Conservation (phyloP, 2,113 vertebrate genomes). For the Ariopsis seemanni region DNA sequence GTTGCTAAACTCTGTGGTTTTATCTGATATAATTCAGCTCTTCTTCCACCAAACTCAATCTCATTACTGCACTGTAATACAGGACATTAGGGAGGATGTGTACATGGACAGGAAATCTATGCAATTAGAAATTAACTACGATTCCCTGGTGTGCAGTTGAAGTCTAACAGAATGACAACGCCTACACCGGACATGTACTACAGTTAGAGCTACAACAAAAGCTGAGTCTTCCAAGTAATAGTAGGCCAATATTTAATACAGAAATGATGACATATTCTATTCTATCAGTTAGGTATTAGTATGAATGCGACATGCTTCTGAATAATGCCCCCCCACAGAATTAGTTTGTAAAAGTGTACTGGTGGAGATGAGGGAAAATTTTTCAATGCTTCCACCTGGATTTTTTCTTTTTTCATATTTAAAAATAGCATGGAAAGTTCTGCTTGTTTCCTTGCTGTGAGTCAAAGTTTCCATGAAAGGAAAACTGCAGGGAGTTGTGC, state of each 20-base stretch:
- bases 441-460: neutral
- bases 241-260: neutral
- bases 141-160: slow-evolving; percentile 23
- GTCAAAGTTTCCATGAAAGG: neutral
- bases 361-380: neutral
- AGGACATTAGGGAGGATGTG: slow-evolving; percentile 41
- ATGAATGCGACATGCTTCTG: too few relatives aligned
- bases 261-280: neutral
- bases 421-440: neutral
- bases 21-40: slow-evolving; percentile 1
- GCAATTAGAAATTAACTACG: slow-evolving; percentile 24
- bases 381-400: neutral
- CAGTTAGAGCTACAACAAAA: neutral
- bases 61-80: slow-evolving; percentile 41
- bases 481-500: neutral
- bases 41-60: slow-evolving; percentile 14
- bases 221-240: neutral
- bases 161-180: slow-evolving; percentile 31
- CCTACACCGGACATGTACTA: neutral
- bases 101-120: slow-evolving; percentile 44
- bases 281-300: neutral
- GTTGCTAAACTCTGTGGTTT: slow-evolving; percentile 17
- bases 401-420: neutral
- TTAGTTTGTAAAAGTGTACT: neutral
- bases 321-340: neutral